Evolutionary conservation across 92 coral and sea anemone species (phyloP), one percentile per base, ranked within the genome.

Genomic region (Bergia sp.): DNA sequence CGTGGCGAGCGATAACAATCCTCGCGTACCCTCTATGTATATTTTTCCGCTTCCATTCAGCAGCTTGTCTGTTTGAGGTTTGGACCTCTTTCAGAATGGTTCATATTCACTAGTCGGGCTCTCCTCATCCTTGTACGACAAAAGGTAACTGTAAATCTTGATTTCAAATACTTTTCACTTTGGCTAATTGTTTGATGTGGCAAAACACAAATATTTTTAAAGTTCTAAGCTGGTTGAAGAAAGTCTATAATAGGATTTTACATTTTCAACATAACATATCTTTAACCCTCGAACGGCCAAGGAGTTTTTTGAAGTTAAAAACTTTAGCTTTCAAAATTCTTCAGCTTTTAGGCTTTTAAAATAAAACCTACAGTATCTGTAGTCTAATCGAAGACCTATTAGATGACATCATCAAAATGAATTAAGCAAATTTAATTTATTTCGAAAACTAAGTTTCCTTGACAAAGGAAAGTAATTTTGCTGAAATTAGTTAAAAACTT

Each of bases 11-110:
- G 2, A 94, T 97, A 69, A 96, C 98, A 9, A 92, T 93, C 36
- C 92, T 97, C 79, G 98, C 99, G 7, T 97, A 97, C 76, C 99
- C 99, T 20, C 92, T 97, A 42, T 95, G 98, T 79, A 93, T 96
- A 64, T 95, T 97, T 91, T 97, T 97, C 88, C 98, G 98, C 41
- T 97, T 97, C 87, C 98, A 95, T 74, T 97, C 98, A 9, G 97
- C 99, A 0, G 96, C 96, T 43, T 97, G 99, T 88, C 86, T 97
- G 41, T 97, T 96, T 85, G 98, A 97, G 85, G 94, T 97, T 84
- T 97, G 99, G 99, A 95, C 98, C 18, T 91, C 90, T 58, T 97
- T 97, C 86, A 96, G 96, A 85, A 93, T 91, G 20, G 86, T 85
- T 44, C 91, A 90, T 42, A 86, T 90, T 53, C 85, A 90, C 65